Evolutionary conservation across 37 sponge, comb jelly and placozoan genomes (phyloP), one percentile per base, ranked within the genome.

Genomic region (Geodia barretti): DNA sequence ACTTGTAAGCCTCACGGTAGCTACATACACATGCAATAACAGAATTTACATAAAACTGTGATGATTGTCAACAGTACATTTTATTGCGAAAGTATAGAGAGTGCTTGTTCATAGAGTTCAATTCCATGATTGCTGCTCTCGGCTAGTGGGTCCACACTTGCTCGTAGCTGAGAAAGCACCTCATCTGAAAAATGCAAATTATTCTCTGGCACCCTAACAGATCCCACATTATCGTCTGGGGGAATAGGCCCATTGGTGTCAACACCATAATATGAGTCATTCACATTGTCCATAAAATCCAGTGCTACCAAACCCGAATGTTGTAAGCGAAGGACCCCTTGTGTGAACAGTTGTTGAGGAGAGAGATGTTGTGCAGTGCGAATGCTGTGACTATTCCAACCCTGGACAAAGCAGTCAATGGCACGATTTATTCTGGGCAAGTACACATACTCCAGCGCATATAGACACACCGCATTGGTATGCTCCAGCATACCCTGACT

Each of bases 361-460:
- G 79, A 59, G 32, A 37, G 28, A 43, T 85, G 60, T 31, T 77
- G 58, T 39, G 37, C 63, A 39, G 85, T 85, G 28, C 65, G 73
- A 20, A 86, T 63, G n/a, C 74, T 47, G 66, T 87, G 80, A 34
- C 80, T 41, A 34, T 80, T 87, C 81, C 81, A 75, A 33, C 67
- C 81, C 9, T 64, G 81, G 33, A 28, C 24, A 42, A 79, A 79
- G 19, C n/a, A 8, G 34, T 86, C 74, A 28, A 79, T 37, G 33
- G 74, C 42, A 23, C 63, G 26, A 39, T 73, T 86, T 26, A 86
- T 78, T 62, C 86, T 70, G 70, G 86, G 86, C 43, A 86, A 41
- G 64, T 79, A 86, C 19, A 86, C 74, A 72, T 66, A 86, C 32
- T 86, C 80, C 5, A 86, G 79, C 29, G 79, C 79, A 72, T 58